Conservation (phyloP, 1,140 invertebrate genomes). For the Contarinia nasturtii region DNA sequence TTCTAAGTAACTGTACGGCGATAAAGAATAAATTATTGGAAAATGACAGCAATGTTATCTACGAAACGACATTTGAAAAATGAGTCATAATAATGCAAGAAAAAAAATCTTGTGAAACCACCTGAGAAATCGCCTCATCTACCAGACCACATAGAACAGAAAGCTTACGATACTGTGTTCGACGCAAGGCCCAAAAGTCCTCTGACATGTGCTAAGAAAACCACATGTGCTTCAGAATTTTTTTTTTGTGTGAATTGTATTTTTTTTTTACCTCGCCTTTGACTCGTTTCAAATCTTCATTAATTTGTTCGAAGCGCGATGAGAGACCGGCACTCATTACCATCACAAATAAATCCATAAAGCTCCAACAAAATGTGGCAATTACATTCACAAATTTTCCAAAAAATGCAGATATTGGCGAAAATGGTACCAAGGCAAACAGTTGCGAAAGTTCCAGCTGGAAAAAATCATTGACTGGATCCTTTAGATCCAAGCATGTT, state of each 20-base stretch:
- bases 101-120: no score
- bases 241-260: not conserved
- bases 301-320: slow-evolving; percentile 35
- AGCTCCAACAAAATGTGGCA: slow-evolving; percentile 47
- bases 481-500: slow-evolving; percentile 10
- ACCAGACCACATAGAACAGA: slow-evolving; percentile 17
- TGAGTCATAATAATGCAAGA: no score
- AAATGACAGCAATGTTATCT: slow-evolving; percentile 21
- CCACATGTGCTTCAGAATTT: not conserved
- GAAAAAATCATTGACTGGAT: slow-evolving; percentile 16
- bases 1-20: slow-evolving; percentile 18
- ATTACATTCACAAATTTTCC: slow-evolving; percentile 33
- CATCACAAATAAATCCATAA: slow-evolving; percentile 44
- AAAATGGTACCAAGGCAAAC: slow-evolving; percentile 17
- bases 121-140: no score
- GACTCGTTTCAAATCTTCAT: slow-evolving; percentile 27
- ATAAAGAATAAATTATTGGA: slow-evolving; percentile 23
- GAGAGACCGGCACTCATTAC: slow-evolving; percentile 34
- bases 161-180: slow-evolving; percentile 18
- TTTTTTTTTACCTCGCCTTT: slow-evolving; percentile 24
- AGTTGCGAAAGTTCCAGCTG: slow-evolving; percentile 12
- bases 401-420: slow-evolving; percentile 10
- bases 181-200: slow-evolving; percentile 15
- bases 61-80: no score
- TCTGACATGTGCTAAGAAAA: slow-evolving; percentile 13